Percentiles rank a stretch among this genome's conserved stretches.
These are phyloP conservation scores for Drosophila anomalata DNA, from an alignment of 2,888 invertebrate species.

Conservation along the genomic window DNA sequence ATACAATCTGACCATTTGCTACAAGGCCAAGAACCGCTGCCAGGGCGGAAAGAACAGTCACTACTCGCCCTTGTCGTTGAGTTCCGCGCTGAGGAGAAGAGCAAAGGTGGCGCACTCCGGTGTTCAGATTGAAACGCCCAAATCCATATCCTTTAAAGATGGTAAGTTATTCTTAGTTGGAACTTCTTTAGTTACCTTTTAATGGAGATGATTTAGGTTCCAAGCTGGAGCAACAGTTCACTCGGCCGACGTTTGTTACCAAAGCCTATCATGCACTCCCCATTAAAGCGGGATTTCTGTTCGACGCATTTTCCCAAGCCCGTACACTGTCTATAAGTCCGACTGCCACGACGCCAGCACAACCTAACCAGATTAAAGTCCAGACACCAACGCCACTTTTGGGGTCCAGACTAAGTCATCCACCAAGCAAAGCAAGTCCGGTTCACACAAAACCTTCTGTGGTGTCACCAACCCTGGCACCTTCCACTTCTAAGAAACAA, in stretches of 20 bases:
- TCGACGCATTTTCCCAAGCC: no score
- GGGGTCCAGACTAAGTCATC: not conserved
- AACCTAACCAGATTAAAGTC: no score
- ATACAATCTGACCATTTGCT: slow-evolving; percentile 20
- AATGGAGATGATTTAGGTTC: not conserved
- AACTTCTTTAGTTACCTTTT: not conserved
- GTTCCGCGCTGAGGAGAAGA: not conserved
- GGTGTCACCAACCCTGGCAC: not conserved
- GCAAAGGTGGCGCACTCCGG: not conserved
- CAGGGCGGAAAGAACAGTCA: slow-evolving; percentile 13
- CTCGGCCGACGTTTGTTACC: not conserved
- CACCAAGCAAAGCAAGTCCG: not conserved
- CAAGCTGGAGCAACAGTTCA: not conserved
- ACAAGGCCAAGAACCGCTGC: slow-evolving; percentile 8
- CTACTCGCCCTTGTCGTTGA: not conserved
- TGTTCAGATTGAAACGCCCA: not conserved
- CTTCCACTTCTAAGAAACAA: not conserved
- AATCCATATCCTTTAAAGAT: not conserved
- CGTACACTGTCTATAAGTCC: no score
- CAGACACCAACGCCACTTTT: not conserved
- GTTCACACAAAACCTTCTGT: not conserved
- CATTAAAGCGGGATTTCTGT: not conserved
- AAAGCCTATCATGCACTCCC: not conserved
- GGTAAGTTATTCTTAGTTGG: not conserved
- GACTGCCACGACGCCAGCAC: no score